Evolutionary conservation across 2,888 invertebrate genomes (phyloP).

Genomic region (Cryptus armator): DNA sequence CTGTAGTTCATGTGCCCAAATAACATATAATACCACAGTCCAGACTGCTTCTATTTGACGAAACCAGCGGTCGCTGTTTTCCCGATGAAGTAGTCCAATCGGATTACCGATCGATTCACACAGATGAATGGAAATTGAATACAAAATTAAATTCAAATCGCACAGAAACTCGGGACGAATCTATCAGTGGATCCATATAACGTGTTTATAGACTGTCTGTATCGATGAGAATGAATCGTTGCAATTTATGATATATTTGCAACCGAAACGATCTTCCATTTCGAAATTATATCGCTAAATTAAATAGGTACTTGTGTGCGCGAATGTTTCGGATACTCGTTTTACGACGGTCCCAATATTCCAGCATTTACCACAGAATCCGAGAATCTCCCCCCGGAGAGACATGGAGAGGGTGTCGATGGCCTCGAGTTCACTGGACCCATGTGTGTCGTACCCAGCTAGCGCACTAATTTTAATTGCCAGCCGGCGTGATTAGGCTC

Average conservation of each 20-base stretch:
- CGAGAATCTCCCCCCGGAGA: background rate
- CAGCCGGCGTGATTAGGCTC: slow-evolving; percentile 43
- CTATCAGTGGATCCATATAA: background rate
- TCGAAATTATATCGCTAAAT: slow-evolving; percentile 15
- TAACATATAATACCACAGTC: background rate
- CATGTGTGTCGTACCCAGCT: slow-evolving; percentile 6
- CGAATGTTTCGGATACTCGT: slow-evolving; percentile 6
- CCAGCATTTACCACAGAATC: background rate
- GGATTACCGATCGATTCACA: background rate
- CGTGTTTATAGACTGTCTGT: slow-evolving; percentile 4
- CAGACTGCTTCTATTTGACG: background rate
- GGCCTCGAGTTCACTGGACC: slow-evolving; percentile 37
- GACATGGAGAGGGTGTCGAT: background rate
- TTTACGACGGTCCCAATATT: slow-evolving; percentile 34
- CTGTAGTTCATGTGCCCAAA: background rate
- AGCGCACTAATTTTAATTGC: slow-evolving; percentile 54
- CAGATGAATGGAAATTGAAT: slow-evolving; percentile 7
- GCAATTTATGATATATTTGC: background rate
- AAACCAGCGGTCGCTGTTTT: background rate
- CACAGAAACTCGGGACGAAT: background rate
- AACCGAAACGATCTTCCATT: background rate
- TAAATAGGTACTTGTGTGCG: background rate
- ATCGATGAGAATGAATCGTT: background rate
- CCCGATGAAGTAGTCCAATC: too few relatives aligned
- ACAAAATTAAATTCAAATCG: background rate